phyloP scores from a whole-genome alignment of 2,888 invertebrate genomes.

The Polydesmus complanatus region DNA sequence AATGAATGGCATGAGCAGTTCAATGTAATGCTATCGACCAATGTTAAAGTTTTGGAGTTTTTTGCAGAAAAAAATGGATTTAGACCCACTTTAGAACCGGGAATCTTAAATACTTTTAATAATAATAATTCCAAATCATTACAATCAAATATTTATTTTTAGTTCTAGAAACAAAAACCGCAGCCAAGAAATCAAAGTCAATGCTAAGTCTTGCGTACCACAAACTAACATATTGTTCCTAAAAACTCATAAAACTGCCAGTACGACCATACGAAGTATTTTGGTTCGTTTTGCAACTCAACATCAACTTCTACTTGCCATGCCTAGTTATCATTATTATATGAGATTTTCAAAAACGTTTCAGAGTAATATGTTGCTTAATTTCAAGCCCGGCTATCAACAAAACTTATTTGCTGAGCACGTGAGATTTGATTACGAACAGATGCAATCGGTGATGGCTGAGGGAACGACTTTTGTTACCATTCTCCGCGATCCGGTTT shows the following conservation, averaged over 20 bases:
- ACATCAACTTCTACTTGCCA: conserved; percentile 16
- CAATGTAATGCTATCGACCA: too few species aligned
- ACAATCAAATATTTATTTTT: too few species aligned
- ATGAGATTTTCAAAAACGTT: conserved; percentile 19
- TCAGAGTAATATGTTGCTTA: conserved; percentile 2
- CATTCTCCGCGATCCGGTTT: conserved; percentile 18
- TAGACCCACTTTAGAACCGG: too few species aligned
- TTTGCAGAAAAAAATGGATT: too few species aligned
- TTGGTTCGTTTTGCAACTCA: conserved; percentile 16
- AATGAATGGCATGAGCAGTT: too few species aligned
- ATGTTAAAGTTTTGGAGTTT: too few species aligned
- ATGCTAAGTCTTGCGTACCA: background rate
- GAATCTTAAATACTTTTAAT: too few species aligned
- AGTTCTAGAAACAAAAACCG: too few species aligned
- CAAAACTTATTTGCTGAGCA: conserved; percentile 20
- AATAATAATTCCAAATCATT: too few species aligned
- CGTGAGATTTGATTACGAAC: conserved; percentile 14
- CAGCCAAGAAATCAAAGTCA: too few species aligned
- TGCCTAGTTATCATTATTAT: conserved; percentile 18
- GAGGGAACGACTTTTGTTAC: conserved; percentile 16
- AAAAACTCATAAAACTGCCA: conserved; percentile 21
- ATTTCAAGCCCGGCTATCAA: background rate
- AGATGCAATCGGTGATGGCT: conserved; percentile 15
- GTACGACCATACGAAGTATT: conserved; percentile 19
- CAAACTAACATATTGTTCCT: conserved; percentile 18